These are phyloP conservation scores for Larimichthys polyactis DNA, from an alignment of 2,113 vertebrate species.

Conservation along the genomic window DNA sequence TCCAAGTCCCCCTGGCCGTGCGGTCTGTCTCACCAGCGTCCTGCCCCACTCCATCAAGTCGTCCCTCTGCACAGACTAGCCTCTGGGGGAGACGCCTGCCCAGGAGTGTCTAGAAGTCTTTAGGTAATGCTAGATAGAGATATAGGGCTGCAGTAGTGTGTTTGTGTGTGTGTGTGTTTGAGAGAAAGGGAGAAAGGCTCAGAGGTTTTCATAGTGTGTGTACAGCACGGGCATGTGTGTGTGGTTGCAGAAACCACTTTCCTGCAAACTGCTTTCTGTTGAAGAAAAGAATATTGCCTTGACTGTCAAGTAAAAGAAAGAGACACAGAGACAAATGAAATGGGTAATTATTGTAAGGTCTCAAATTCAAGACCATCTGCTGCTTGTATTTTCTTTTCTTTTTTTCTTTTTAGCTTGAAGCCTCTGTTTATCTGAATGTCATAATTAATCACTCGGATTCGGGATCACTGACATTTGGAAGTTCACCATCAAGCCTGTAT, in stretches of 20 bases:
- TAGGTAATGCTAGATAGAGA: constrained; percentile 70
- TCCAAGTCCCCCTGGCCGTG: constrained; percentile 71
- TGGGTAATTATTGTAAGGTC: constrained; percentile 39
- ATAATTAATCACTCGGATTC: constrained; percentile 44
- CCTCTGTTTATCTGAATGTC: constrained; percentile 31
- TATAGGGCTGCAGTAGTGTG: constrained; percentile 40
- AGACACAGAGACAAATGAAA: constrained; percentile 43
- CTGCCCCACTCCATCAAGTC: constrained; percentile 80
- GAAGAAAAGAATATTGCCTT: constrained; percentile 30
- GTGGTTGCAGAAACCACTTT: constrained; percentile 46
- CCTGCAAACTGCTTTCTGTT: constrained; percentile 20
- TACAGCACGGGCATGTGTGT: constrained; percentile 34
- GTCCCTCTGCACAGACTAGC: constrained; percentile 64
- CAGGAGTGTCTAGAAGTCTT: constrained; percentile 68
- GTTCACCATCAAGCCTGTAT: constrained; percentile 18
- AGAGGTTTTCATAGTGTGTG: constrained; percentile 40
- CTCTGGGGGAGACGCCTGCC: constrained; percentile 53
- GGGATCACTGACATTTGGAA: constrained; percentile 51
- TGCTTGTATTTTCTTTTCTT: constrained; percentile 15
- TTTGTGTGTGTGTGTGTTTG: not conserved
- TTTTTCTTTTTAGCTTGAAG: not conserved
- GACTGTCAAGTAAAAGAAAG: constrained; percentile 37
- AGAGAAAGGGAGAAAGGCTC: not conserved
- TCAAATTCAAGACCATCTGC: constrained; percentile 21
- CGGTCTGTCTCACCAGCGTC: constrained; percentile 68